Evolutionary conservation across 2,797 vertebrate species (phyloP).

Genomic region (Catharus ustulatus): DNA sequence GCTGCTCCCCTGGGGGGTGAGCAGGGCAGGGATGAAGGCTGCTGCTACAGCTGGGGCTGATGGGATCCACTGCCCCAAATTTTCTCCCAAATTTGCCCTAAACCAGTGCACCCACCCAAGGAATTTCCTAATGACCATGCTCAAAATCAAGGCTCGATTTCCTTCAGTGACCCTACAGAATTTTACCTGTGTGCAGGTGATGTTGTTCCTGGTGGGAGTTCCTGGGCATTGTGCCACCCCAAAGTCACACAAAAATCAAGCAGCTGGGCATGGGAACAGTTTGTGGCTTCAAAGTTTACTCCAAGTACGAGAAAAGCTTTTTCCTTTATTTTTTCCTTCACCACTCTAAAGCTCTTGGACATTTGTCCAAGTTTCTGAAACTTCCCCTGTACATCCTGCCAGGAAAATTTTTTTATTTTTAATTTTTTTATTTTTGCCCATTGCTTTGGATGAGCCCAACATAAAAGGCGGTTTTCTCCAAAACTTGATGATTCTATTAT

Average conservation of each 20-base stretch:
- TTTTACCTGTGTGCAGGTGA: neutral
- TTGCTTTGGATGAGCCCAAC: neutral
- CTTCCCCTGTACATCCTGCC: neutral
- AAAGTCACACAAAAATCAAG: neutral
- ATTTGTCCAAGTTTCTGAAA: neutral
- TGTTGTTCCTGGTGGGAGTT: neutral
- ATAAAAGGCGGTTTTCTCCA: neutral
- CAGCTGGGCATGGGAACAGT: rapidly evolving
- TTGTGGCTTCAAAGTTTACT: neutral
- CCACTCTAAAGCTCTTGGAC: neutral
- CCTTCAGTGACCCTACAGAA: neutral
- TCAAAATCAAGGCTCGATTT: neutral
- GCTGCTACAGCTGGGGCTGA: rapidly evolving
- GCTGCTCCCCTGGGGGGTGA: neutral
- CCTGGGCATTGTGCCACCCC: neutral
- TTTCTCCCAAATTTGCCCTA: no score
- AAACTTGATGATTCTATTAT: no score
- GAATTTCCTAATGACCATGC: neutral
- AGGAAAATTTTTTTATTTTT: neutral
- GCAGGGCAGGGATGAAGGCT: neutral
- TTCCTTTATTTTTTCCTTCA: neutral
- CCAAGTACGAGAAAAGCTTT: neutral
- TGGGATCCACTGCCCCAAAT: no score
- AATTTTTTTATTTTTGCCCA: neutral
- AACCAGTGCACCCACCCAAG: neutral